phyloP scores from a whole-genome alignment of 2,888 invertebrate genomes.

The Conchocele bisecta region DNA sequence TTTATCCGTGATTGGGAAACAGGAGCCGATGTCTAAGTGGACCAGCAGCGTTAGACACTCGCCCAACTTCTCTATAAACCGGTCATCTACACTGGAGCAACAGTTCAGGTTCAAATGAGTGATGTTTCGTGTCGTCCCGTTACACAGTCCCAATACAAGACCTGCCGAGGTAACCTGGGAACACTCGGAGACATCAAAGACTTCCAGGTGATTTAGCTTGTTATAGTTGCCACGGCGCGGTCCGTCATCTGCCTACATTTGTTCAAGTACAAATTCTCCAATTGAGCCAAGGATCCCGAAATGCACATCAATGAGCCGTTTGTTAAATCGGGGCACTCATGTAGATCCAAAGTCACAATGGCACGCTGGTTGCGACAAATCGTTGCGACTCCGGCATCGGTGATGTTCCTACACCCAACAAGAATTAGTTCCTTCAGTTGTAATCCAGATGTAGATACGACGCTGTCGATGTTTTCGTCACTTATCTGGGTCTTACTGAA shows the following conservation, averaged over 20 bases:
- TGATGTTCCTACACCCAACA: slow-evolving; percentile 87
- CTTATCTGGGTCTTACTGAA: slow-evolving; percentile 89
- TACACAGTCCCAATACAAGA: slow-evolving; percentile 86
- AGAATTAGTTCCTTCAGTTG: slow-evolving; percentile 85
- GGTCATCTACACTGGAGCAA: slow-evolving; percentile 85
- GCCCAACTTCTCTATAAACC: slow-evolving; percentile 86
- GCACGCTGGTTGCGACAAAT: slow-evolving; percentile 85
- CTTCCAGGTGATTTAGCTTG: slow-evolving; percentile 85
- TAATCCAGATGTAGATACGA: slow-evolving; percentile 85
- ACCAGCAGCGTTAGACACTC: slow-evolving; percentile 86
- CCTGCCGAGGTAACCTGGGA: slow-evolving; percentile 87
- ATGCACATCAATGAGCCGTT: slow-evolving; percentile 87
- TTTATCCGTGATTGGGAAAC: slow-evolving; percentile 89
- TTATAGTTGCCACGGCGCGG: slow-evolving; percentile 85
- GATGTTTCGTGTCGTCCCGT: slow-evolving; percentile 53
- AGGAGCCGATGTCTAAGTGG: slow-evolving; percentile 87
- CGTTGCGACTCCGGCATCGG: slow-evolving; percentile 85
- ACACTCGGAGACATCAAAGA: slow-evolving; percentile 88
- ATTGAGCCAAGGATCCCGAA: slow-evolving; percentile 85
- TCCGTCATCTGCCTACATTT: slow-evolving; percentile 88
- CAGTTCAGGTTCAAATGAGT: slow-evolving; percentile 77
- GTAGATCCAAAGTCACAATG: slow-evolving; percentile 86
- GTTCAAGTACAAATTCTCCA: slow-evolving; percentile 86
- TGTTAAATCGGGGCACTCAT: slow-evolving; percentile 87
- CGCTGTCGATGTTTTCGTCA: slow-evolving; percentile 85